Evolutionary conservation across 2,113 vertebrate species (phyloP).

Genomic region (Ptychochromis oligacanthus): DNA sequence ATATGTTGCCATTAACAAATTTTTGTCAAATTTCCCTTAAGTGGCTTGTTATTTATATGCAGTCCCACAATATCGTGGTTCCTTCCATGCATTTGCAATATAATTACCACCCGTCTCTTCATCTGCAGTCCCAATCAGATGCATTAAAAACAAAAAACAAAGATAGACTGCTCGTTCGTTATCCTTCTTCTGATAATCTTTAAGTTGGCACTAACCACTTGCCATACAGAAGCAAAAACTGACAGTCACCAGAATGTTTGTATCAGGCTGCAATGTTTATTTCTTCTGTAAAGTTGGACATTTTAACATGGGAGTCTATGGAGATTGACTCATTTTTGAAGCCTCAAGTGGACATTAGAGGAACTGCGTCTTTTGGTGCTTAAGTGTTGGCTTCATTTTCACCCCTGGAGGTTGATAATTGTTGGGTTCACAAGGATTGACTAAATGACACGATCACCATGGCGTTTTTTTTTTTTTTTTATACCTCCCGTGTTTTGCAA

Average conservation of each 20-base stretch:
- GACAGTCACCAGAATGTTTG: background rate
- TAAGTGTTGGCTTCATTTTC: background rate
- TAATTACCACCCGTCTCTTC: background rate
- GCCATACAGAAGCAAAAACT: background rate
- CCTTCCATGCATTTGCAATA: background rate
- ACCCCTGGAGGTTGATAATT: background rate
- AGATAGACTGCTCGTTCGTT: too few species aligned
- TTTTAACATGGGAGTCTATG: too few species aligned
- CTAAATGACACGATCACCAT: background rate
- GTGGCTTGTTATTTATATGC: background rate
- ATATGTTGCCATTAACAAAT: background rate
- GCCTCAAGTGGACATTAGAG: background rate
- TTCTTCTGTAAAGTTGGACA: too few species aligned
- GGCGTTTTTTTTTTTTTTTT: too few species aligned
- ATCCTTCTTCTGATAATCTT: background rate
- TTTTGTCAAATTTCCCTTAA: background rate
- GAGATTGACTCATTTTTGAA: background rate
- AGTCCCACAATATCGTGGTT: too few species aligned
- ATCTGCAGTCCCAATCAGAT: background rate
- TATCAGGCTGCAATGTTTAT: too few species aligned
- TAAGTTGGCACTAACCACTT: background rate
- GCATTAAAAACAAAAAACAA: background rate
- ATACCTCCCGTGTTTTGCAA: too few species aligned
- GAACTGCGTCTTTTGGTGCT: background rate
- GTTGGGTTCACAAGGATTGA: too few species aligned